Percentiles rank a stretch among this genome's conserved stretches.
phyloP scores from a whole-genome alignment of 2,888 invertebrate species.

The Bugula neritina region DNA sequence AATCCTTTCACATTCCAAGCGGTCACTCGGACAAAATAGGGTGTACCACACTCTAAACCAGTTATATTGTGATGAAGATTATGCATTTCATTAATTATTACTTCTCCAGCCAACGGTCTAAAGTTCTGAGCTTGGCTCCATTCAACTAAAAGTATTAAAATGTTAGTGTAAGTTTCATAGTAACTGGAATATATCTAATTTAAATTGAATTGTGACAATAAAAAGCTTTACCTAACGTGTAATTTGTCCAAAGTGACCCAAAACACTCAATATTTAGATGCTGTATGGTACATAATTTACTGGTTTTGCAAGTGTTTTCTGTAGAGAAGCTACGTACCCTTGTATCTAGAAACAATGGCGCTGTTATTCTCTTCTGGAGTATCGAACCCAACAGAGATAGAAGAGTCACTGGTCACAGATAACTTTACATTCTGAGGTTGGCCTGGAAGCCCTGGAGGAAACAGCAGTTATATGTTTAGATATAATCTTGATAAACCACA shows the following conservation, averaged over 20 bases:
- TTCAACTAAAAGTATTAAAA: constrained; percentile 65
- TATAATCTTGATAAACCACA: too few relatives aligned
- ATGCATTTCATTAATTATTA: constrained; percentile 64
- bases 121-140: constrained; percentile 86
- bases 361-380: constrained; percentile 68
- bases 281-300: too few relatives aligned
- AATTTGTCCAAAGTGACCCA: too few relatives aligned
- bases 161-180: too few relatives aligned
- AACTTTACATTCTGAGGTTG: constrained; percentile 73
- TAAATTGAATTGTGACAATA: too few relatives aligned
- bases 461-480: too few relatives aligned
- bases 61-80: constrained; percentile 62
- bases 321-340: too few relatives aligned
- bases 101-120: constrained; percentile 70
- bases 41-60: constrained; percentile 75
- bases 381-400: constrained; percentile 65
- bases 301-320: too few relatives aligned
- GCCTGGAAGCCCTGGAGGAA: constrained; percentile 64
- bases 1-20: constrained; percentile 89
- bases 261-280: too few relatives aligned
- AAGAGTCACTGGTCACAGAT: constrained; percentile 63
- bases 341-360: constrained; percentile 81
- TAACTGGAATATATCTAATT: too few relatives aligned
- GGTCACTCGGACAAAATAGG: constrained; percentile 83
- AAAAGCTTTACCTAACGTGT: too few relatives aligned